Percentiles rank a stretch among this genome's conserved stretches.
Evolutionary conservation across 1,140 invertebrate species (phyloP).

Genomic region (Cheumatopsyche charites): DNA sequence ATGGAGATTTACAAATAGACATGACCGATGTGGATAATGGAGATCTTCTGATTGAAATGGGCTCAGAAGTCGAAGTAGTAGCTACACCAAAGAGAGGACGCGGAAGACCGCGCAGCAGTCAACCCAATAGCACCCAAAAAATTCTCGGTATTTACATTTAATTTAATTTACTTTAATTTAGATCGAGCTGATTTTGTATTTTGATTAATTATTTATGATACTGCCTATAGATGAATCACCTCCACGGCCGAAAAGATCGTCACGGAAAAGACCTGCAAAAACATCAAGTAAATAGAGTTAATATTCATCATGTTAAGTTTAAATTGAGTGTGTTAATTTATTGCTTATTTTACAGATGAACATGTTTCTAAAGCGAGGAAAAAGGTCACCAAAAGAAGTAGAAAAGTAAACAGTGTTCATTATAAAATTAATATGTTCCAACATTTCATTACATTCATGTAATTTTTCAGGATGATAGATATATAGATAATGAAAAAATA

Average conservation of each 20-base stretch:
- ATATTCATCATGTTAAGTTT: not conserved
- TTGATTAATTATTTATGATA: not conserved
- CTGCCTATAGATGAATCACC: conserved; percentile 20
- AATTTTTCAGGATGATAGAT: conserved; percentile 32
- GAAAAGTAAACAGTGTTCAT: conserved; percentile 15
- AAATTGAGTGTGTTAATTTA: not conserved
- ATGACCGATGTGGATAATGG: conserved; percentile 39
- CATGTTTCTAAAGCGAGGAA: conserved; percentile 38
- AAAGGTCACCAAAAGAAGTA: conserved; percentile 37
- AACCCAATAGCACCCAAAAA: not conserved
- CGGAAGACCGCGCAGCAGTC: conserved; percentile 7
- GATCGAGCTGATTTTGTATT: too few species aligned
- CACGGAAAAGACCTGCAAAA: conserved; percentile 39
- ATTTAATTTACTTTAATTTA: conserved; percentile 12
- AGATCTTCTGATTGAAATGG: conserved; percentile 50
- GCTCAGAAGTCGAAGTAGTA: conserved; percentile 32
- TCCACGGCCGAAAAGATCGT: conserved; percentile 28
- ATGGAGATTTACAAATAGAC: not conserved
- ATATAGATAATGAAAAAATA: conserved; percentile 29
- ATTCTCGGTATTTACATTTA: not conserved
- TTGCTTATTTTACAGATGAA: conserved; percentile 39
- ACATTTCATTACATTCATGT: not conserved
- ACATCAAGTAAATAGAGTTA: conserved; percentile 24
- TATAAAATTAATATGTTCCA: not conserved
- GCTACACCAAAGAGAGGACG: conserved; percentile 25